These are phyloP conservation scores for Rhynchonycteris naso DNA, from an alignment of 2,797 vertebrate species.

Conservation along the genomic window DNA sequence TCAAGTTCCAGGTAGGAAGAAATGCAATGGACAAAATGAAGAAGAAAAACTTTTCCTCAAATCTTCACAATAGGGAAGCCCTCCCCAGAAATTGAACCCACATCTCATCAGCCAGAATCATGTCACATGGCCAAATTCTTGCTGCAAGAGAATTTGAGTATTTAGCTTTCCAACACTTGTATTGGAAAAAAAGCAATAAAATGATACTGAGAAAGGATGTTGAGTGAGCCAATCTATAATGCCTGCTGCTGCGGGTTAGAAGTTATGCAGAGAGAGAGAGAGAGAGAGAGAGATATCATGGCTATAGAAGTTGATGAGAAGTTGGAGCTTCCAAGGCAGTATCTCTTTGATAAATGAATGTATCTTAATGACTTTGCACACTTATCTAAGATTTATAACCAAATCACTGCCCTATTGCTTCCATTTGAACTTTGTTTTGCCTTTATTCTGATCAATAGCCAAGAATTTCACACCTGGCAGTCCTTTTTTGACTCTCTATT, in stretches of 20 bases:
- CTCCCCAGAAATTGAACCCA: background rate
- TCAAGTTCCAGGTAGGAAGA: background rate
- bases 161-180: conserved; percentile 22
- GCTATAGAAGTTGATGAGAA: background rate
- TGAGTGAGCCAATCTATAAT: background rate
- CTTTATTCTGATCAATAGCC: background rate
- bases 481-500: background rate
- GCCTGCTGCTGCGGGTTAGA: background rate
- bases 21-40: background rate
- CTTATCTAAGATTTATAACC: background rate
- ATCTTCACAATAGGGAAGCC: background rate
- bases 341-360: background rate
- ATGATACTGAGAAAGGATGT: background rate
- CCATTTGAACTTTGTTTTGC: conserved; percentile 3
- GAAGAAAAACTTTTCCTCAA: background rate
- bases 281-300: background rate
- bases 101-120: background rate
- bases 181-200: background rate
- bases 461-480: background rate
- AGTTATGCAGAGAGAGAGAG: background rate
- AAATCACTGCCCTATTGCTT: background rate
- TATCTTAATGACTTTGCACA: background rate
- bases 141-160: background rate
- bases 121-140: background rate
- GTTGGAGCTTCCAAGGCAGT: background rate